Percentiles rank a stretch among this genome's conserved stretches.
Evolutionary conservation across 2,113 vertebrate species (phyloP).

Genomic region (Podilymbus podiceps): DNA sequence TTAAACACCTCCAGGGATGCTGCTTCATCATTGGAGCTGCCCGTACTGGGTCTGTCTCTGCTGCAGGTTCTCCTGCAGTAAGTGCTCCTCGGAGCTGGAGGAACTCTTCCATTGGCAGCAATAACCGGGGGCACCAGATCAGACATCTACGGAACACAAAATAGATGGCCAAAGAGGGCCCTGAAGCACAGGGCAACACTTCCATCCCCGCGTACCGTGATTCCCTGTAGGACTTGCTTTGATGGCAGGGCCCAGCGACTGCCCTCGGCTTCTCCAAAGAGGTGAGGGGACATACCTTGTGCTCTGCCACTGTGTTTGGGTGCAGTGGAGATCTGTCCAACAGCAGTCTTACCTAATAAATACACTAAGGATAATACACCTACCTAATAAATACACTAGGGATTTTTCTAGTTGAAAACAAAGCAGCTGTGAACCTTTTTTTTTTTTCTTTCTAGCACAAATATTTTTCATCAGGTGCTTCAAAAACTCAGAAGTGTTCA

Average conservation of each 20-base stretch:
- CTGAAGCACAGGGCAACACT: neutral
- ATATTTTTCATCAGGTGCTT: neutral
- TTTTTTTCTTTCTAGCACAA: neutral
- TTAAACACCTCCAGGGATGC: too few species aligned
- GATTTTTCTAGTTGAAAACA: neutral
- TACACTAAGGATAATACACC: neutral
- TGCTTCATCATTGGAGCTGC: neutral
- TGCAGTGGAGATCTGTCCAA: neutral
- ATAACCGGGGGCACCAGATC: too few species aligned
- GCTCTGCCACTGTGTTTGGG: neutral
- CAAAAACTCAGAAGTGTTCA: accelerated
- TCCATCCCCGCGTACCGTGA: accelerated
- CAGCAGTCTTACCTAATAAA: neutral
- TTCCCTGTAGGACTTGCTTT: neutral
- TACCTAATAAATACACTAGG: neutral
- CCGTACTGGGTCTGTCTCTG: neutral
- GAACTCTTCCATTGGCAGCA: neutral
- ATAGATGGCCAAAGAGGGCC: accelerated
- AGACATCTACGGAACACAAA: accelerated
- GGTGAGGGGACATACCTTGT: neutral
- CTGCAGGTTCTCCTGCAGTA: neutral
- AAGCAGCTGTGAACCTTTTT: neutral
- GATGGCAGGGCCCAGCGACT: neutral
- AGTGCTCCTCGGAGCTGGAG: neutral
- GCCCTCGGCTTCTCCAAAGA: neutral